These are phyloP conservation scores for Eurois occulta DNA, from an alignment of 2,888 invertebrate genomes.

Conservation along the genomic window DNA sequence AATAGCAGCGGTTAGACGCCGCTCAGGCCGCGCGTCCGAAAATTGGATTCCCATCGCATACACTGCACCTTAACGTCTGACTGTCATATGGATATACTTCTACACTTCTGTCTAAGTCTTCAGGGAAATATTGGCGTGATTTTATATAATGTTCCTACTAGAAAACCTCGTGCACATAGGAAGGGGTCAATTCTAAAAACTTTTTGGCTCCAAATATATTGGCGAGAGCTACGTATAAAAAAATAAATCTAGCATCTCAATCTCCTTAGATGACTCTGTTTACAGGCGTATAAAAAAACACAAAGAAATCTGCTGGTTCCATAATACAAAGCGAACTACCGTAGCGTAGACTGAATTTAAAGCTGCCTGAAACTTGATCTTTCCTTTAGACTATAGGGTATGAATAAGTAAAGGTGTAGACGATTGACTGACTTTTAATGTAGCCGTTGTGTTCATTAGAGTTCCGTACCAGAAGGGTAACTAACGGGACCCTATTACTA, in stretches of 20 bases:
- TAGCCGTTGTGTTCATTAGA: no score
- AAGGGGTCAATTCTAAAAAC: no score
- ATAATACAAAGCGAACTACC: neutral
- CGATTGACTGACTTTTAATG: neutral
- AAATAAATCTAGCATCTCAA: neutral
- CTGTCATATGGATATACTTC: slow-evolving; percentile 18
- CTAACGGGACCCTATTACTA: no score
- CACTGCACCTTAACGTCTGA: slow-evolving; percentile 77
- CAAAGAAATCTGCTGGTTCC: neutral
- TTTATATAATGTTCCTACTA: no score
- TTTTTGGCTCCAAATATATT: no score
- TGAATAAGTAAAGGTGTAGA: slow-evolving; percentile 1
- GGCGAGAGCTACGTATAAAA: no score
- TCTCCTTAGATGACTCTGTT: neutral
- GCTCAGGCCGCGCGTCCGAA: slow-evolving; percentile 78
- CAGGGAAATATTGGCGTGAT: no score
- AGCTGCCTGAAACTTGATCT: slow-evolving; percentile 35
- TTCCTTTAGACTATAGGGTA: neutral
- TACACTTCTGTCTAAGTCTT: no score
- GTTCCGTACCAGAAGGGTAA: no score
- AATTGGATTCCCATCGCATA: slow-evolving; percentile 85
- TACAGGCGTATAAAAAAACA: neutral
- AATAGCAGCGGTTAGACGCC: slow-evolving; percentile 73
- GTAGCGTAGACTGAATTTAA: slow-evolving; percentile 11
- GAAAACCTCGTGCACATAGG: no score